A percentile compares a stretch with the other conserved stretches of the same genome.
These are phyloP conservation scores for Drosophila limbata DNA, from an alignment of 2,888 invertebrate species.

Conservation along the genomic window DNA sequence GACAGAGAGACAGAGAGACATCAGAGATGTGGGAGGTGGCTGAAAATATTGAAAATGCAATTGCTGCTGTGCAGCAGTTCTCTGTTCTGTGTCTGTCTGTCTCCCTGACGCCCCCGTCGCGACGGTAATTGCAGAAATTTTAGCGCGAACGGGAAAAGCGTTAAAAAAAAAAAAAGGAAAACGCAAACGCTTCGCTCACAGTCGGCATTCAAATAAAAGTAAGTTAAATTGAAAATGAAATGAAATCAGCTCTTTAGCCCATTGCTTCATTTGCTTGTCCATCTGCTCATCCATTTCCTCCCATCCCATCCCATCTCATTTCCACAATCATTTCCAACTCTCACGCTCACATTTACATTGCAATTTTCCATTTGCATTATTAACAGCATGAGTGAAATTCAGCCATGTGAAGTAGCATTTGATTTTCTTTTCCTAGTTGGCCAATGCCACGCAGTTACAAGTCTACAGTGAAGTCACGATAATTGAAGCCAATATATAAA, in stretches of 20 bases:
- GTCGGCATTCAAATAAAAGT: conserved; percentile 64
- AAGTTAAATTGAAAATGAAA: conserved; percentile 75
- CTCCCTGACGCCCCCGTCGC: conserved; percentile 13
- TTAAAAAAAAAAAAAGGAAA: conserved; percentile 22
- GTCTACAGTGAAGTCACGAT: conserved; percentile 4
- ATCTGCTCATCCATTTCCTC: conserved; percentile 3
- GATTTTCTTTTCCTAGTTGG: conserved; percentile 43
- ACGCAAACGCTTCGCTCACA: conserved; percentile 27
- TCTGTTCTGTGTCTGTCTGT: not conserved
- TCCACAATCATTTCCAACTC: conserved; percentile 12
- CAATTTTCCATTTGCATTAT: conserved; percentile 67
- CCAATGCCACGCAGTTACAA: conserved; percentile 13
- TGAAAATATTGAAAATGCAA: conserved; percentile 78
- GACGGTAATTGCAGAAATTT: conserved; percentile 67
- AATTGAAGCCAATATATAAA: not conserved
- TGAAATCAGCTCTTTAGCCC: conserved; percentile 69
- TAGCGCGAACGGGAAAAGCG: conserved; percentile 26
- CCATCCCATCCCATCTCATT: not conserved
- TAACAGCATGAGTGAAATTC: conserved; percentile 60
- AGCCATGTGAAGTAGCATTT: conserved; percentile 48
- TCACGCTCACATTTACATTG: conserved; percentile 19
- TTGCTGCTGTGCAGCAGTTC: conserved; percentile 45
- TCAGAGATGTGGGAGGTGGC: conserved; percentile 1
- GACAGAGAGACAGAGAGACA: not conserved
- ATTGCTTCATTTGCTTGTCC: conserved; percentile 51